A percentile compares a stretch with the other conserved stretches of the same genome.
Evolutionary conservation across 2,888 invertebrate species (phyloP).

Genomic region (Psococerastis gibbosa): DNA sequence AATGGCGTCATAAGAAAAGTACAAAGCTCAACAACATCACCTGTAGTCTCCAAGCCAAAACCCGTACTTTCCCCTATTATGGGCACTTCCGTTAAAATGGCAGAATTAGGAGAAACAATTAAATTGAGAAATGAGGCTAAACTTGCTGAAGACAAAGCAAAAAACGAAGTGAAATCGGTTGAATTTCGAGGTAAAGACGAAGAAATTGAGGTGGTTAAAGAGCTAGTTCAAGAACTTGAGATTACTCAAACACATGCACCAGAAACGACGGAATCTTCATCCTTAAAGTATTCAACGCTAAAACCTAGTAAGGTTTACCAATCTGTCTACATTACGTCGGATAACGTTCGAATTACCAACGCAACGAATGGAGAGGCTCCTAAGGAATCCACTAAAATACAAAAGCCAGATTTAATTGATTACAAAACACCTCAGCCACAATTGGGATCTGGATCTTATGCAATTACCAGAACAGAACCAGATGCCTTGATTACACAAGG

Average conservation of each 20-base stretch:
- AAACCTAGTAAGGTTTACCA: constrained; percentile 3
- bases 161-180: background rate
- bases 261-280: background rate
- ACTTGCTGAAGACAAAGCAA: background rate
- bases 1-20: background rate
- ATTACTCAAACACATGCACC: background rate
- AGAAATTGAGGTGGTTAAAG: background rate
- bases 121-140: background rate
- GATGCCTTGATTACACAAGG: background rate
- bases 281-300: background rate
- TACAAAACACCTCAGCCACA: background rate
- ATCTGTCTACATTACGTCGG: constrained; percentile 4
- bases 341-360: constrained; percentile 3
- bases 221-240: background rate
- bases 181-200: background rate
- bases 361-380: background rate
- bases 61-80: background rate
- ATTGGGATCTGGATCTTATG: background rate
- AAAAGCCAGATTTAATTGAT: background rate
- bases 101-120: background rate
- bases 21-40: background rate
- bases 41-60: no score
- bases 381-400: constrained; percentile 8
- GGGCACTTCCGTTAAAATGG: background rate
- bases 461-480: background rate